A percentile compares a stretch with the other conserved stretches of the same genome.
Evolutionary conservation across 2,888 invertebrate species (phyloP).

Genomic region (Melinaea marsaeus): DNA sequence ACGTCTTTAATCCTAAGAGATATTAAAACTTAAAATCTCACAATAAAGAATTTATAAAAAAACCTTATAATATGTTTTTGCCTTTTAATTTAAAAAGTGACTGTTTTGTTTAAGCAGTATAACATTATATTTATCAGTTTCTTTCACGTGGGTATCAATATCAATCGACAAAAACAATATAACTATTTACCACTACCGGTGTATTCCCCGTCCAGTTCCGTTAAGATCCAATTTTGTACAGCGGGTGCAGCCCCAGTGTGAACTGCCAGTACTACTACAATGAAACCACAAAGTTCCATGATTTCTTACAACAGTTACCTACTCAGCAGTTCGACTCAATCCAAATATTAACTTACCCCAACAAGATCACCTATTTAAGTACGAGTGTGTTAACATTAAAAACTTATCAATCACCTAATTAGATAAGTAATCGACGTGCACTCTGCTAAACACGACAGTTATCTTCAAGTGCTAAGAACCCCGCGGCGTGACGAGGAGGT

Average conservation of each 20-base stretch:
- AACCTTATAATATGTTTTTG: too few relatives aligned
- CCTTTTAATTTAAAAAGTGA: too few relatives aligned
- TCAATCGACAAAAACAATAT: neutral
- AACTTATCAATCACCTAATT: constrained; percentile 59
- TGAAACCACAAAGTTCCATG: constrained; percentile 10
- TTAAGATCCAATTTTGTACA: constrained; percentile 6
- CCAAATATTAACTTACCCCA: constrained; percentile 34
- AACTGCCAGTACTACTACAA: constrained; percentile 27
- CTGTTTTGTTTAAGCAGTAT: too few relatives aligned
- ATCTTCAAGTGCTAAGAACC: constrained; percentile 19
- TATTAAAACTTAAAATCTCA: too few relatives aligned
- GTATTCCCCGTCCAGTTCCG: constrained; percentile 6
- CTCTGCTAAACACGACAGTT: constrained; percentile 31
- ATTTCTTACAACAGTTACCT: neutral
- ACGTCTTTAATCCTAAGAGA: too few relatives aligned
- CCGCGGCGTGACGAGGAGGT: constrained; percentile 20
- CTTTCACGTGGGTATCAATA: neutral
- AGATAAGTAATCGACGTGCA: constrained; percentile 53
- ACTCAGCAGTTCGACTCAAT: constrained; percentile 22
- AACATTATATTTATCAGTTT: neutral
- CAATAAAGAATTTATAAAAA: too few relatives aligned
- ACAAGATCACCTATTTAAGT: constrained; percentile 33
- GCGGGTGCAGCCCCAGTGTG: constrained; percentile 27
- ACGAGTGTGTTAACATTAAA: constrained; percentile 30
- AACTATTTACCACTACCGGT: constrained; percentile 11